A percentile compares a stretch with the other conserved stretches of the same genome.
Conservation (phyloP, 2,888 invertebrate species). For the Drosophila siamana region DNA sequence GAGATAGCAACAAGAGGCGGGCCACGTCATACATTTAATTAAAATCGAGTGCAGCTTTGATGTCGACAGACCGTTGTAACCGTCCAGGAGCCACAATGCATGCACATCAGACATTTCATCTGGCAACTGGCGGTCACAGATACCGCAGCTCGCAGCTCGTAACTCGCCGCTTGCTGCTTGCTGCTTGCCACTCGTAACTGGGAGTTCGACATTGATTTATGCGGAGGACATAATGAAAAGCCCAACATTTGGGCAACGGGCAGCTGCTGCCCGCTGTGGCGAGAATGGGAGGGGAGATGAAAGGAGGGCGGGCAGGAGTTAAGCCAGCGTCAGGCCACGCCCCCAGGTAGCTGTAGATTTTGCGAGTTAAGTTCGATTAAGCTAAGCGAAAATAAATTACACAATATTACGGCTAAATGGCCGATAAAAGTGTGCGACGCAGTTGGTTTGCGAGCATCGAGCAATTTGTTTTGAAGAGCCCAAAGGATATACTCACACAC, state of each 20-base stretch:
- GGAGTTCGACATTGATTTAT: slow-evolving; percentile 71
- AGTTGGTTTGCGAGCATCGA: slow-evolving; percentile 24
- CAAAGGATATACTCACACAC: not conserved
- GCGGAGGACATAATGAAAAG: slow-evolving; percentile 57
- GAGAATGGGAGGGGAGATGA: too few species aligned
- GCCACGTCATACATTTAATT: slow-evolving; percentile 69
- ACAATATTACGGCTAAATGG: slow-evolving; percentile 77
- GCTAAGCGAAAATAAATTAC: slow-evolving; percentile 82
- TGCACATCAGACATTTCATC: slow-evolving; percentile 44
- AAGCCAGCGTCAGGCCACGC: slow-evolving; percentile 1
- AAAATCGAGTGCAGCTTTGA: slow-evolving; percentile 74
- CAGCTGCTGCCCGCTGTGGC: slow-evolving; percentile 34
- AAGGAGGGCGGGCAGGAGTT: not conserved
- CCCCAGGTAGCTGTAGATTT: slow-evolving; percentile 45
- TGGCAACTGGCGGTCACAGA: slow-evolving; percentile 19
- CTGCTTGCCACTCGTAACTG: not conserved
- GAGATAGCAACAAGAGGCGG: not conserved
- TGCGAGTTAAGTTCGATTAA: slow-evolving; percentile 62
- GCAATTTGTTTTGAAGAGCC: slow-evolving; percentile 33
- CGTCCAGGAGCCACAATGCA: slow-evolving; percentile 31
- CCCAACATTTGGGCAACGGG: slow-evolving; percentile 25
- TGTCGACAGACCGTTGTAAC: slow-evolving; percentile 43
- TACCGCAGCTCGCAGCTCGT: slow-evolving; percentile 17
- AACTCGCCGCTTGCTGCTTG: slow-evolving; percentile 1
- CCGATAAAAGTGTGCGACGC: slow-evolving; percentile 50